Base-by-base conservation (phyloP, 1,140 invertebrate genomes). In the Nautilus pompilius region DNA sequence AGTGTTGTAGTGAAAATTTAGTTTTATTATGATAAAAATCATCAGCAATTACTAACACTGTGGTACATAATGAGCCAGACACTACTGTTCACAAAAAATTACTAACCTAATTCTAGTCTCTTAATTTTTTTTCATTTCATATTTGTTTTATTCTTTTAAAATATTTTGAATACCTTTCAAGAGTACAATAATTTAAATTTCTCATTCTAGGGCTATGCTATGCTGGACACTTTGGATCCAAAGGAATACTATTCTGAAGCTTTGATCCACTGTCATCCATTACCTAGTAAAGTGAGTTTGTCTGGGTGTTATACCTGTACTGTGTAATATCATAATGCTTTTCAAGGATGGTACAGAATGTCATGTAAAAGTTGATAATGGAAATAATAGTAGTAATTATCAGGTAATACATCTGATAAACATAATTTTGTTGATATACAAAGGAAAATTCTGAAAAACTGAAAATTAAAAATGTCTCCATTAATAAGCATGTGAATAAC, bases 241-340 rank as follows among this genome's bases (percentile, higher is more conserved):
- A 67, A 69, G 33, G 76, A 80, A 56, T 81, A 80, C 62, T 80
- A 77, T 67, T 72, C 77, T 24, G 67, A 77, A 59, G 75, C 72
- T n/a, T 62, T 79, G 8, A 72, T 73, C 69, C 70, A 66, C 20
- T 68, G 73, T 49, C 63, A 75, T 36, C 77, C 75, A 17, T 69
- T 72, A 33, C 74, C 74, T 4, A 71, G 74, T 36, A 76, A 75
- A 72, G 75, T 79, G 64, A 55, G 34, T 30, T 26, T 32, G 5
- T 22, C 13, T 22, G 30, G 15, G 24, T 32, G 33, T 36, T 28
- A 53, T 5, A 54, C 33, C 22, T 3, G 36, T 41, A 41, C n/a
- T n/a, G n/a, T n/a, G 8, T 10, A 10, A 41, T 41, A 10, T 41
- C n/a, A 10, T 41, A 8, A 41, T 41, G 36, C 8, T n/a, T 10